Conservation (phyloP, 2,888 invertebrate genomes). For the Drosophila neoperkinsi region DNA sequence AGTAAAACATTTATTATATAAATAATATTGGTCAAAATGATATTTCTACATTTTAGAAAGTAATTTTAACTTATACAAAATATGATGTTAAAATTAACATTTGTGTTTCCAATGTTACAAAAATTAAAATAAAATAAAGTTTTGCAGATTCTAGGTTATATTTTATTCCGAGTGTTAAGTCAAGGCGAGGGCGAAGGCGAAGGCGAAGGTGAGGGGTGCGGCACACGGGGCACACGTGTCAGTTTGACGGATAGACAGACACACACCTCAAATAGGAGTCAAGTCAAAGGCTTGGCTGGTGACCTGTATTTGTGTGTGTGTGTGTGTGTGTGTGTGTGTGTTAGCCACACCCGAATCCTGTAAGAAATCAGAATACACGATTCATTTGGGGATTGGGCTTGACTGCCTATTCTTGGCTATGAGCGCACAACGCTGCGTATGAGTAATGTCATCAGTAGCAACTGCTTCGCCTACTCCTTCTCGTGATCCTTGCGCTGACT, state of each 20-base stretch:
- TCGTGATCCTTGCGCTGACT: slow-evolving; percentile 17
- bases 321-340: slow-evolving; percentile 10
- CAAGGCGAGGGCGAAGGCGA: slow-evolving; percentile 3
- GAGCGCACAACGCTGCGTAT: slow-evolving; percentile 49
- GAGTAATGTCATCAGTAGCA: slow-evolving; percentile 34
- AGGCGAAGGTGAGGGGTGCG: slow-evolving; percentile 10
- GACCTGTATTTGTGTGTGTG: slow-evolving; percentile 3
- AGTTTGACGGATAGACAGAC: slow-evolving; percentile 6
- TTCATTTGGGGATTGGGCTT: slow-evolving; percentile 42
- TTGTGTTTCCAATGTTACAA: background rate
- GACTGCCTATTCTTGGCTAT: slow-evolving; percentile 29
- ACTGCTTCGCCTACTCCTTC: background rate
- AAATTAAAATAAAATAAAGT: background rate
- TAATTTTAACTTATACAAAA: background rate
- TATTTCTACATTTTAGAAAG: background rate
- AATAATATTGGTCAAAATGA: background rate
- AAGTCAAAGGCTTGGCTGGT: slow-evolving; percentile 43
- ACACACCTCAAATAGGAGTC: slow-evolving; percentile 19
- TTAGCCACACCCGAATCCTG: slow-evolving; percentile 52
- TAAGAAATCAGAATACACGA: slow-evolving; percentile 39
- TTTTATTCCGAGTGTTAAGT: background rate
- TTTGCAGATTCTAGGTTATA: background rate
- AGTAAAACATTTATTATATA: background rate
- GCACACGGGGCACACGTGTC: slow-evolving; percentile 36
- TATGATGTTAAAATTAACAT: background rate